A percentile compares a stretch with the other conserved stretches of the same genome.
These are phyloP conservation scores for Boulengerochromis microlepis DNA, from an alignment of 2,113 vertebrate genomes.

Conservation along the genomic window DNA sequence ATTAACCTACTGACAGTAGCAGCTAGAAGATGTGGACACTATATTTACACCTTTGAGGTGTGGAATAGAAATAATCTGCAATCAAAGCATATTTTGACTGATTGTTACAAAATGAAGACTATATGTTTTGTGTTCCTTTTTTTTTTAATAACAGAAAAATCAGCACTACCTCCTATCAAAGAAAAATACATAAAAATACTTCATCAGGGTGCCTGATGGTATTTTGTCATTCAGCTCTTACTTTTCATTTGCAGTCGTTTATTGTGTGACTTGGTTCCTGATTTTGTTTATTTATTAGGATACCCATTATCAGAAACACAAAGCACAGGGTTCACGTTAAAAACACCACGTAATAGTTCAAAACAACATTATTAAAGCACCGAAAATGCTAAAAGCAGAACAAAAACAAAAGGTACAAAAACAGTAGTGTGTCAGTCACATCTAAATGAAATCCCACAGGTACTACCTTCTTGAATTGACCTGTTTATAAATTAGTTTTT, in stretches of 20 bases:
- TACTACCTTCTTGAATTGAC: background rate
- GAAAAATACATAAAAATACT: background rate
- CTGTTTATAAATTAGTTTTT: background rate
- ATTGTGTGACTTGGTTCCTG: background rate
- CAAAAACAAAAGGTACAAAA: background rate
- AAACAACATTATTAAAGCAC: background rate
- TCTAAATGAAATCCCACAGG: background rate
- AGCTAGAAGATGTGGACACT: background rate
- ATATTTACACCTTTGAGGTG: background rate
- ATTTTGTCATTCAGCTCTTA: background rate
- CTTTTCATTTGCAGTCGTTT: background rate
- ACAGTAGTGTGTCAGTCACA: background rate
- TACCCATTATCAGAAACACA: background rate
- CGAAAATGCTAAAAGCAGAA: background rate
- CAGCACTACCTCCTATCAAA: background rate
- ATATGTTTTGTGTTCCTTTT: background rate
- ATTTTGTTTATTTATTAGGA: background rate
- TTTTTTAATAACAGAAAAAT: background rate
- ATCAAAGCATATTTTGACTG: background rate
- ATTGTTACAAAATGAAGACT: background rate
- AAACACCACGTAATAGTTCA: background rate
- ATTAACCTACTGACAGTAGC: background rate
- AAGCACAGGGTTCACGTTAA: background rate
- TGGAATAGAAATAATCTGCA: background rate
- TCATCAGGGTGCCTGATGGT: background rate